Percentiles rank a stretch among this genome's conserved stretches.
Conservation (phyloP, 2,113 vertebrate genomes). For the Embiotoca jacksoni region DNA sequence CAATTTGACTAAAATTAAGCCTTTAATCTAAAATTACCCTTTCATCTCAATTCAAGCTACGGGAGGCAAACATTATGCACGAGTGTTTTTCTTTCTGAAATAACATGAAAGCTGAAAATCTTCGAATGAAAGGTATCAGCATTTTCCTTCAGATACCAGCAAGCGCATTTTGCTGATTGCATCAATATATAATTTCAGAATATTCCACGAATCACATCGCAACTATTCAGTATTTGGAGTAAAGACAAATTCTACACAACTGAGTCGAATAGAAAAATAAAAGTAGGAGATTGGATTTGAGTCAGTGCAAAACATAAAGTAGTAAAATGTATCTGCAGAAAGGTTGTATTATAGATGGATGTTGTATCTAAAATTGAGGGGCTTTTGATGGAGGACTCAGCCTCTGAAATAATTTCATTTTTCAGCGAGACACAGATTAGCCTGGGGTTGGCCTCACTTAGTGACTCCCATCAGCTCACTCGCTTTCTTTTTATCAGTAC, state of each 20-base stretch:
- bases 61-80: slow-evolving; percentile 17
- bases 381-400: background rate
- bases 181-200: slow-evolving; percentile 35
- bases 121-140: slow-evolving; percentile 43
- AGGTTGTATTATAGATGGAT: background rate
- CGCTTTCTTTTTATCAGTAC: background rate
- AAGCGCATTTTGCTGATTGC: slow-evolving; percentile 48
- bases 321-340: too few relatives aligned
- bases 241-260: background rate
- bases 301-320: background rate
- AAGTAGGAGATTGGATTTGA: background rate
- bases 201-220: slow-evolving; percentile 23
- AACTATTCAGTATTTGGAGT: background rate
- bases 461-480: background rate
- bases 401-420: background rate
- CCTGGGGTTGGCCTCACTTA: background rate
- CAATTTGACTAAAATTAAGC: slow-evolving; percentile 49
- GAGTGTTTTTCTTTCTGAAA: slow-evolving; percentile 19
- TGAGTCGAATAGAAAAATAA: background rate
- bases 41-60: slow-evolving; percentile 29
- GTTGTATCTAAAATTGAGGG: background rate
- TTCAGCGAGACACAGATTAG: background rate
- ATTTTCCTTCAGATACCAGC: background rate
- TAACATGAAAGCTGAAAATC: slow-evolving; percentile 33
- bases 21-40: slow-evolving; percentile 37